Percentiles rank a stretch among this genome's conserved stretches.
Evolutionary conservation across 2,113 vertebrate species (phyloP).

Genomic region (Mixornis gularis): DNA sequence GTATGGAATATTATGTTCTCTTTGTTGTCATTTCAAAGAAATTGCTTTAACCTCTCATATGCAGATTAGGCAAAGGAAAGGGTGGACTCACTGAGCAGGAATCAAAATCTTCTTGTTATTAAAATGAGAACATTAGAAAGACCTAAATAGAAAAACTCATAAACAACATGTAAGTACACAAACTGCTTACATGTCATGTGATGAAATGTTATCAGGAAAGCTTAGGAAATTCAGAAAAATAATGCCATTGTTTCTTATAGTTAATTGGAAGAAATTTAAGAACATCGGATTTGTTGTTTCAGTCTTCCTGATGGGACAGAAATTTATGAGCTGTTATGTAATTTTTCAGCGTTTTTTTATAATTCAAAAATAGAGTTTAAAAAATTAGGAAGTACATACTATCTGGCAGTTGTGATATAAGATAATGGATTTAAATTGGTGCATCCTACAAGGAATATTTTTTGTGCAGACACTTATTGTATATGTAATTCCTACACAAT

Average conservation of each 20-base stretch:
- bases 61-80: constrained; percentile 6
- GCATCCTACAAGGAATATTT: neutral
- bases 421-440: neutral
- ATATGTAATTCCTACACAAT: neutral
- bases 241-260: neutral
- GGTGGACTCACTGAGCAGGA: neutral
- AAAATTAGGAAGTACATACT: neutral
- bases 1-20: neutral
- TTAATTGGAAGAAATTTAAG: constrained; percentile 4
- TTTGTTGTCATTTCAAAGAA: constrained; percentile 29
- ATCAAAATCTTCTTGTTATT: constrained; percentile 26
- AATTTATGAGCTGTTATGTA: neutral
- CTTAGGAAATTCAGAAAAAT: neutral
- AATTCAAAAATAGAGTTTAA: neutral
- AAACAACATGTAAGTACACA: constrained; percentile 42
- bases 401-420: neutral
- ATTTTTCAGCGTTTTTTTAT: neutral
- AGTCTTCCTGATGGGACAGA: neutral
- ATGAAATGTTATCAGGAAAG: constrained; percentile 15
- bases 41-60: constrained; percentile 26
- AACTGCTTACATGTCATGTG: constrained; percentile 25
- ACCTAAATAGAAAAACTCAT: neutral
- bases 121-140: constrained; percentile 35
- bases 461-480: neutral
- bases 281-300: neutral